Conservation (phyloP, 2,888 invertebrate genomes). For the Acleris laterana region DNA sequence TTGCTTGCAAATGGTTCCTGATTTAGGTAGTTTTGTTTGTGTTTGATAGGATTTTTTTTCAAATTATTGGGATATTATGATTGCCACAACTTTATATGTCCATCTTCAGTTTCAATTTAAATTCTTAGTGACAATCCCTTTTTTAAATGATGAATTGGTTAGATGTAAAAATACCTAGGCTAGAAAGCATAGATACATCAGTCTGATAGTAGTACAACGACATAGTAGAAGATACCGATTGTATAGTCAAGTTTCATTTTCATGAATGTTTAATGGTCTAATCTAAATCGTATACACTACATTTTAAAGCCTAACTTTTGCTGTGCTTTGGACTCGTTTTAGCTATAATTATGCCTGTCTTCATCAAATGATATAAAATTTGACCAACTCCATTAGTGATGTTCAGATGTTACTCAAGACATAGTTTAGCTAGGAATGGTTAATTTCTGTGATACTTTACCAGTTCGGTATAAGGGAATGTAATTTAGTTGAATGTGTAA, state of each 20-base stretch:
- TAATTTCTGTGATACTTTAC: slow-evolving; percentile 85
- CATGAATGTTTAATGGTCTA: slow-evolving; percentile 1
- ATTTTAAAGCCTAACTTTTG: slow-evolving; percentile 15
- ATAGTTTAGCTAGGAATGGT: slow-evolving; percentile 81
- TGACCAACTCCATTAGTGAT: slow-evolving; percentile 72
- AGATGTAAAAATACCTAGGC: neutral
- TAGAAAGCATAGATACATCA: slow-evolving; percentile 2
- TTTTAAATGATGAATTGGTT: neutral
- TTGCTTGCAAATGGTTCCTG: slow-evolving; percentile 21
- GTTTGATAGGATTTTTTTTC: slow-evolving; percentile 23
- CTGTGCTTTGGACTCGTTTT: slow-evolving; percentile 6
- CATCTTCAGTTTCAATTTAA: slow-evolving; percentile 8
- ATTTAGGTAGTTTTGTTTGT: slow-evolving; percentile 8
- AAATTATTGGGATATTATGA: slow-evolving; percentile 12
- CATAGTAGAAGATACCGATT: slow-evolving; percentile 2
- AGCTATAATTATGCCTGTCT: slow-evolving; percentile 21
- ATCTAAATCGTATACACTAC: neutral
- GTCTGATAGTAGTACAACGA: slow-evolving; percentile 18
- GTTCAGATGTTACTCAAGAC: slow-evolving; percentile 65
- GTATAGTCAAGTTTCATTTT: neutral
- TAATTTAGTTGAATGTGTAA: slow-evolving; percentile 61
- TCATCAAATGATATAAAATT: slow-evolving; percentile 47
- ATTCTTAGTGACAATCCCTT: neutral
- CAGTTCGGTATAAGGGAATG: slow-evolving; percentile 79
- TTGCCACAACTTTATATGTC: slow-evolving; percentile 14